Evolutionary conservation across 2,888 invertebrate genomes (phyloP).

Genomic region (Acrobasis suavella): DNA sequence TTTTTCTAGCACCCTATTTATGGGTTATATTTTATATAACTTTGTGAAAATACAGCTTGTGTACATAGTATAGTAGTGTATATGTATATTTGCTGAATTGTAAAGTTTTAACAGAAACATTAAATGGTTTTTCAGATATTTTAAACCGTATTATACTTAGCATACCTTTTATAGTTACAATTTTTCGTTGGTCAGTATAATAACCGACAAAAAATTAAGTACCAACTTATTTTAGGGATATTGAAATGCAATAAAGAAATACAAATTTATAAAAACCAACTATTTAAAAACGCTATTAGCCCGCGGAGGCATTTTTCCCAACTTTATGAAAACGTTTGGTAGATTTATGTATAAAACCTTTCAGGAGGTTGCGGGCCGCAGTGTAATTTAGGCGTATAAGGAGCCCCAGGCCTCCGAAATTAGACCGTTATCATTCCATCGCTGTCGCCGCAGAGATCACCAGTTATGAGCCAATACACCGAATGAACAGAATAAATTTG

Average conservation of each 20-base stretch:
- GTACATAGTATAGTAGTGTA: too few relatives aligned
- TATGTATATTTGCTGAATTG: too few relatives aligned
- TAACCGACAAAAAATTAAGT: too few relatives aligned
- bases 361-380: conserved; percentile 73
- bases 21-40: too few relatives aligned
- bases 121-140: too few relatives aligned
- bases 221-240: too few relatives aligned
- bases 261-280: conserved; percentile 33
- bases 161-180: too few relatives aligned
- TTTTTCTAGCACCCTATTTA: neutral
- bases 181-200: too few relatives aligned
- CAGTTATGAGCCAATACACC: conserved; percentile 79
- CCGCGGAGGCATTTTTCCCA: conserved; percentile 65
- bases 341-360: conserved; percentile 82
- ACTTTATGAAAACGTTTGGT: conserved; percentile 77
- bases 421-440: conserved; percentile 79
- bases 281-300: conserved; percentile 46
- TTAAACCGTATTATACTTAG: too few relatives aligned
- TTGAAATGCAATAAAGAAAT: too few relatives aligned
- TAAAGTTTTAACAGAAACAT: too few relatives aligned
- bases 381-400: conserved; percentile 76
- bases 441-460: conserved; percentile 76
- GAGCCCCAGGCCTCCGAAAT: conserved; percentile 70
- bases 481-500: conserved; percentile 78
- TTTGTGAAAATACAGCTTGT: too few relatives aligned